Evolutionary conservation across 2,113 vertebrate genomes (phyloP), one percentile per base, ranked within the genome.

Genomic region (Acrocephalus kingi): DNA sequence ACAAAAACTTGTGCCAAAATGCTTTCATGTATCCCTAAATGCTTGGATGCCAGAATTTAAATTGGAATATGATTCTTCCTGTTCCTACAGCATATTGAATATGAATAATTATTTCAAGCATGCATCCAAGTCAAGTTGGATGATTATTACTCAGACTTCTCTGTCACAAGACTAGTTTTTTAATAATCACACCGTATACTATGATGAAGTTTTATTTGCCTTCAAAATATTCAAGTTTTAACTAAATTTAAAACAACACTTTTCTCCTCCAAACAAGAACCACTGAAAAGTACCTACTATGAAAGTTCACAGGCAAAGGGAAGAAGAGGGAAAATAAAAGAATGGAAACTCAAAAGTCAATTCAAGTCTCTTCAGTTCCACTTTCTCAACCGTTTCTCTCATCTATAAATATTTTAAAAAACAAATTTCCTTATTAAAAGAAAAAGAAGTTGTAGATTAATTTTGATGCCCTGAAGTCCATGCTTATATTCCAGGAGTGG

Each of bases 1-100:
- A 89, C 90, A 80, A 24, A 95, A 64, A 84, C 48, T 49, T 31
- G 30, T 93, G 81, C 54, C 95, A 96, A 96, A 96, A 96, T 67
- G 21, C 62, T 69, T 87, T 92, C 84, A 93, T 22, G 46, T 91
- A 86, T 54, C 66, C 90, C 79, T 74, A 90, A 72, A 88, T 43
- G 87, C 68, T 93, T 95, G 35, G 59, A 90, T 88, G 59, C 55
- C 76, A 93, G 84, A 94, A 78, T 87, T 79, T 68, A 75, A 87
- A 87, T 43, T 95, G 90, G 85, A 95, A 87, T 90, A 79, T 35
- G 91, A 87, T 95, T 89, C 89, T 84, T 83, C 72, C 87, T 92
- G 24, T 92, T 87, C 56, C 64, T 73, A 81, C 41, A 84, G 27
- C 27, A 82, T 85, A 94, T 28, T 94, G 45, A 59, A 95, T 66